Base-by-base conservation (phyloP, 2,113 vertebrate genomes). In the Syngnathus typhle region DNA sequence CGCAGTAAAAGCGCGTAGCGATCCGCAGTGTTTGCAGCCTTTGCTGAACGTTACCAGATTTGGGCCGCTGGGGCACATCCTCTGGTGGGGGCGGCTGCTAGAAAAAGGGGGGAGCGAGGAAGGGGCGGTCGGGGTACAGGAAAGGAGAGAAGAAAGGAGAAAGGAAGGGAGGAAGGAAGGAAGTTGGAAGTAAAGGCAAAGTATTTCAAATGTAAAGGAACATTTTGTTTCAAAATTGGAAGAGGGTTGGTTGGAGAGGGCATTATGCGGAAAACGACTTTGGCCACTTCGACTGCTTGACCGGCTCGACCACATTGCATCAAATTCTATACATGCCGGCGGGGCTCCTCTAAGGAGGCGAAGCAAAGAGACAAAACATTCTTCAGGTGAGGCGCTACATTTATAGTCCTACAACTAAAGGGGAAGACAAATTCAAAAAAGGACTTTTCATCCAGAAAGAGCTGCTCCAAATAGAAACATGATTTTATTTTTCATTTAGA, bases 1-100 rank as follows among this genome's bases (percentile, higher is more conserved):
- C 88, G 83, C 89, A 89, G 88, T 90, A 90, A 90, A 90, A 90
- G 86, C 88, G 89, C 72, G 89, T 89, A 80, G 89, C 89, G 84
- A 89, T 90, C 89, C 88, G 88, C 79, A 90, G 87, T 79, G 89
- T 90, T 90, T 90, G 89, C 88, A 90, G 84, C 88, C 88, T 89
- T 89, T 89, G 89, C 87, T 90, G 88, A 88, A 89, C 86, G 79
- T 90, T 88, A 86, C 88, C 86, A 88, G 88, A 89, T 89, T 90
- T 90, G 87, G 88, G 84, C 81, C 88, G 86, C 70, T 67, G 82
- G 79, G 87, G 88, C 84, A 69, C 82, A 80, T 90, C 89, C 82
- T 90, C 89, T 81, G 87, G 78, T 77, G 70, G 83, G 76, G 87
- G 80, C 71, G 81, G 88, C 85, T 88, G 89, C 89, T 88, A 84